These are phyloP conservation scores for Lycophotia porphyrea DNA, from an alignment of 2,888 invertebrate species.

Conservation along the genomic window DNA sequence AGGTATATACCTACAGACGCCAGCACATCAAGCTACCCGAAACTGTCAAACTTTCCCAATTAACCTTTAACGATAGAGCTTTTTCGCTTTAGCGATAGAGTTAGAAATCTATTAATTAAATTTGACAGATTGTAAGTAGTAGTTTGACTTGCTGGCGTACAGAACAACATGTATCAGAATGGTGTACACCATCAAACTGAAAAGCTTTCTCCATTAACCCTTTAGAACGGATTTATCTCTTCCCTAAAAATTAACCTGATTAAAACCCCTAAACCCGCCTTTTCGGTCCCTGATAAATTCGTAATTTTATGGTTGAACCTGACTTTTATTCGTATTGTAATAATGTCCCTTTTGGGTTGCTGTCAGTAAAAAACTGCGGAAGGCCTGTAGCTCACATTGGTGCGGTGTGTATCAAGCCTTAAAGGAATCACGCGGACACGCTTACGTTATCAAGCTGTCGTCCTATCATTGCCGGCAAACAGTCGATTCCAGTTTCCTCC, in stretches of 20 bases:
- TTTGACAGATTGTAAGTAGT: too few species aligned
- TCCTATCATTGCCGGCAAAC: slow-evolving; percentile 33
- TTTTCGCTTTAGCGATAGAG: too few species aligned
- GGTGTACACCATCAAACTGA: neutral
- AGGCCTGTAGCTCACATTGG: neutral
- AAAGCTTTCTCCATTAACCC: neutral
- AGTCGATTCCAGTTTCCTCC: slow-evolving; percentile 61
- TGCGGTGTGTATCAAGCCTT: neutral
- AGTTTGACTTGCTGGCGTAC: too few species aligned
- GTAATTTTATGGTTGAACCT: neutral
- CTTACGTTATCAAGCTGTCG: slow-evolving; percentile 29
- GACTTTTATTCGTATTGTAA: neutral
- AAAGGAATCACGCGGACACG: slow-evolving; percentile 39
- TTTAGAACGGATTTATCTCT: too few species aligned
- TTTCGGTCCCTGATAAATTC: neutral
- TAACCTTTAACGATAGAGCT: too few species aligned
- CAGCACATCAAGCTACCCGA: too few species aligned
- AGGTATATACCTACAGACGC: too few species aligned
- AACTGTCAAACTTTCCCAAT: too few species aligned
- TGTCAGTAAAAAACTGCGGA: neutral
- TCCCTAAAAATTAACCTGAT: too few species aligned
- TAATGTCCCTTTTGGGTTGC: neutral
- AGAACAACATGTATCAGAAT: neutral
- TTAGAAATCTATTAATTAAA: too few species aligned
- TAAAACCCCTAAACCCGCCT: too few species aligned